Evolutionary conservation across 2,797 vertebrate species (phyloP), one percentile per base, ranked within the genome.

Genomic region (Hybognathus amarus): DNA sequence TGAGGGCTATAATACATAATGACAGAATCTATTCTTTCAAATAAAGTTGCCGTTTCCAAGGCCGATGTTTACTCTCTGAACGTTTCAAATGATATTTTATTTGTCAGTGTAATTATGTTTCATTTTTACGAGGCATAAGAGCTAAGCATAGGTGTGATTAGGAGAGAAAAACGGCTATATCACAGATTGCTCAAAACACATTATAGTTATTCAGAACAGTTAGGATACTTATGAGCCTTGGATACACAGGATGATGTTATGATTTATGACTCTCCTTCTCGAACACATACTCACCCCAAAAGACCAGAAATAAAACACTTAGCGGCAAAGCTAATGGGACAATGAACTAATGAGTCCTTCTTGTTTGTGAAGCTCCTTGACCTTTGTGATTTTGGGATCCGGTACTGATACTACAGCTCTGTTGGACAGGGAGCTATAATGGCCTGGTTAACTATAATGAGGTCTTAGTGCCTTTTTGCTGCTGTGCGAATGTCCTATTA

Each of bases 281-380:
- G 90, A 89, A 92, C 91, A 89, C 83, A 85, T 79, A 45, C 85
- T 85, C 83, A 86, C 24, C 50, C 24, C 30, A 70, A 70, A 63
- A 56, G 64, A 77, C 38, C 38, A 22, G 54, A 63, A 20, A 67
- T 70, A 70, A 78, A 83, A 77, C 75, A 83, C 74, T 59, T 77
- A 45, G 42, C 15, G 8, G 22, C 47, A 73, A 47, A 56, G 80
- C 75, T 86, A 86, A 86, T 83, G 76, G 81, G 61, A 86, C 85
- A 74, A 67, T 40, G 33, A 61, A 79, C 77, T 83, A 74, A 83
- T 59, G 80, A 79, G 75, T 52, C 61, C 61, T 70, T 68, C 50
- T 83, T 86, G 80, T 83, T 83, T 83, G 68, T 36, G 22, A 82
- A 71, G 61, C 68, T 86, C 85, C 76, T 75, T 83, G 85, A 73